Evolutionary conservation across 2,888 invertebrate genomes (phyloP), one percentile per base, ranked within the genome.

Genomic region (Salpingus planirostris): DNA sequence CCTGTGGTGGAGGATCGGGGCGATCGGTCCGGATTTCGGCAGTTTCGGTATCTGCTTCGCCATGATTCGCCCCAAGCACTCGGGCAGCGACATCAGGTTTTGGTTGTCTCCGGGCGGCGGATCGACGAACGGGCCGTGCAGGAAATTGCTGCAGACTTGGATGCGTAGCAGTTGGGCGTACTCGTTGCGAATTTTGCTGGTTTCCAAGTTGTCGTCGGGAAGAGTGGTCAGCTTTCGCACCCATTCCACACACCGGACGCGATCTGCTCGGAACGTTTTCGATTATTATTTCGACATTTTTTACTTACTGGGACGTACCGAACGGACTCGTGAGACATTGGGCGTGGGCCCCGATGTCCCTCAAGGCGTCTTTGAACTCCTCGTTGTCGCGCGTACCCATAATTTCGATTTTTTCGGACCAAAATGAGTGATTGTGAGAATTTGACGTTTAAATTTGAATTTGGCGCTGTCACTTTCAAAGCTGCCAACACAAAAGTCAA

Each of bases 231-330:
- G 47, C 50, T 68, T 69, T 34, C 69, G 55, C 2, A 64, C 54
- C 73, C 73, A 73, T 54, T 73, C 70, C 12, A 66, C 62, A 38
- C 67, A 67, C 38, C 69, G 57, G 4, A 73, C 71, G 24, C 73
- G 62, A 52, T 73, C 73, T 68, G 31, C n/a, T n/a, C n/a, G n/a
- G n/a, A n/a, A n/a, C n/a, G n/a, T n/a, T n/a, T n/a, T 14, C 44
- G 43, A 11, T 23, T 28, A 40, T n/a, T n/a, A 23, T 31, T 13
- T 33, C 30, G 18, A 22, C n/a, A n/a, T n/a, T n/a, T n/a, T n/a
- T n/a, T n/a, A n/a, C n/a, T n/a, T n/a, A 12, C n/a, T 25, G 7
- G 13, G 7, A 7, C 30, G 41, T 55, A 65, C 65, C 64, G 38
- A 62, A 64, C 3, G 64, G 58, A 42, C 55, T 59, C n/a, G 54